These are phyloP conservation scores for Orestias chungarensis DNA, from an alignment of 2,797 vertebrate genomes.

Conservation along the genomic window DNA sequence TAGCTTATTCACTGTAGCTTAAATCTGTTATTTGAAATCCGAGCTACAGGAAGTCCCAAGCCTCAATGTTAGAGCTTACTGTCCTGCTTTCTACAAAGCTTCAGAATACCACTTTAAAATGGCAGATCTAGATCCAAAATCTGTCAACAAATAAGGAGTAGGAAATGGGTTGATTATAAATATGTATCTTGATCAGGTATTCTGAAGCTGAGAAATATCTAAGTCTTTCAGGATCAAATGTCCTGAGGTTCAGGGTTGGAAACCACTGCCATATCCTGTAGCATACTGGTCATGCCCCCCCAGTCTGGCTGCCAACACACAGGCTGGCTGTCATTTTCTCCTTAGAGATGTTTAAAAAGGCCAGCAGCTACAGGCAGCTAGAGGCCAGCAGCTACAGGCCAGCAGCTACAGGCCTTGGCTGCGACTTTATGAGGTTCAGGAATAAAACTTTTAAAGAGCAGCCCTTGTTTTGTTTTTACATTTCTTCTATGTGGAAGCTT, in stretches of 20 bases:
- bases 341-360: conserved; percentile 61
- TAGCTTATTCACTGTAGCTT: conserved; percentile 49
- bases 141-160: neutral
- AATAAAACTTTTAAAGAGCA: conserved; percentile 45
- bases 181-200: conserved; percentile 1
- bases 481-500: conserved; percentile 20
- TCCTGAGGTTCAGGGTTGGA: neutral
- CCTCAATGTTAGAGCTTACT: neutral
- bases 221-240: neutral
- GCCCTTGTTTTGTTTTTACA: conserved; percentile 37
- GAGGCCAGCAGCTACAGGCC: conserved; percentile 68
- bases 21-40: conserved; percentile 56
- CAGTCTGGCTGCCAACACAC: conserved; percentile 66
- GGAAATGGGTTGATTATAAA: neutral
- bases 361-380: conserved; percentile 64
- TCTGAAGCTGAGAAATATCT: neutral
- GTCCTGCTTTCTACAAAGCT: neutral
- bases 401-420: conserved; percentile 63
- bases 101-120: neutral
- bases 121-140: neutral
- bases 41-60: neutral
- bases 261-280: conserved; percentile 20
- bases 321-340: conserved; percentile 59
- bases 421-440: conserved; percentile 56
- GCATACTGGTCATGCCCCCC: conserved; percentile 66